Conservation (phyloP, 1,140 invertebrate species). For the Limonius californicus region DNA sequence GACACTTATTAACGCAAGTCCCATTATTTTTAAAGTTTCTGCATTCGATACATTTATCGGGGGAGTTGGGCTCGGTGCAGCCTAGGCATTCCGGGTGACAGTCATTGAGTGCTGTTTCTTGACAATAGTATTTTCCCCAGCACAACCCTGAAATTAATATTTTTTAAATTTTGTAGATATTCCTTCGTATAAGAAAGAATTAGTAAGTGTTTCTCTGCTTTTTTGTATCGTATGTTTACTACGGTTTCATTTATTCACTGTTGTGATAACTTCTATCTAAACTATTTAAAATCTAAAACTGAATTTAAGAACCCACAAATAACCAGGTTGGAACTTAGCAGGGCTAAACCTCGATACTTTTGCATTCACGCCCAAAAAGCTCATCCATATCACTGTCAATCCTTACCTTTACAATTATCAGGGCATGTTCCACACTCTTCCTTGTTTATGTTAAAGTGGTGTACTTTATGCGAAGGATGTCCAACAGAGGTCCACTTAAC, state of each 20-base stretch:
- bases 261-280: no score
- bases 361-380: no score
- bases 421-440: background rate
- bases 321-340: no score
- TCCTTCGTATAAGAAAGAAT: no score
- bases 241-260: no score
- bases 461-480: background rate
- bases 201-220: no score
- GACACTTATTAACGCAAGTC: constrained; percentile 11
- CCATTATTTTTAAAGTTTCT: constrained; percentile 1
- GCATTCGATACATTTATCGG: background rate
- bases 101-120: background rate
- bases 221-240: no score
- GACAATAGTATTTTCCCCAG: constrained; percentile 14
- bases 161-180: background rate
- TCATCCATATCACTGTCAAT: no score
- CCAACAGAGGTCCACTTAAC: background rate
- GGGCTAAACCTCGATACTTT: no score
- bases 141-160: constrained; percentile 17
- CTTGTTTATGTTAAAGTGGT: background rate
- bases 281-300: no score
- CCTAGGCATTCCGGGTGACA: constrained; percentile 5
- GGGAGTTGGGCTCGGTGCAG: background rate
- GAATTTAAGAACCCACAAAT: no score
- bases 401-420: constrained; percentile 16